These are phyloP conservation scores for Pteronotus mesoamericanus DNA, from an alignment of 2,797 vertebrate species.

Conservation along the genomic window DNA sequence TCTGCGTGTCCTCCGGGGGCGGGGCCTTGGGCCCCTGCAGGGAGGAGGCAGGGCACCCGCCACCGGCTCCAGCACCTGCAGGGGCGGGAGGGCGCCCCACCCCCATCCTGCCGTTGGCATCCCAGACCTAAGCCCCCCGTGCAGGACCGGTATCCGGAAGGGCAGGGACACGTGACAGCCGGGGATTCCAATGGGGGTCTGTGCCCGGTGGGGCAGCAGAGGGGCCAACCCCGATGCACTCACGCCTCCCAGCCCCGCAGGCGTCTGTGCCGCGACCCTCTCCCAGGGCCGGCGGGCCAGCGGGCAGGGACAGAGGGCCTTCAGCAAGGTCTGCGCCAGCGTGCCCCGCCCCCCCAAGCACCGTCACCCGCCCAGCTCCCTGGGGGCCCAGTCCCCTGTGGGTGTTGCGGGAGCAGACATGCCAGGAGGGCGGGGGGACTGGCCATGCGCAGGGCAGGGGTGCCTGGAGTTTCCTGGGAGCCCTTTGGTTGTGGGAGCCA, in stretches of 20 bases:
- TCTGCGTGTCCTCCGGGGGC: slow-evolving; percentile 64
- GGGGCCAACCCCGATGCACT: not conserved
- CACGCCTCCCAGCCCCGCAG: not conserved
- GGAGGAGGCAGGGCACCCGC: accelerated
- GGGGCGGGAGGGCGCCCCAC: accelerated
- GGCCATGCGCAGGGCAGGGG: accelerated
- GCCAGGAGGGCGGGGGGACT: too few species aligned
- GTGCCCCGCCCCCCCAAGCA: not conserved
- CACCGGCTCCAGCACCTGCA: accelerated
- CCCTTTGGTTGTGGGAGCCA: accelerated
- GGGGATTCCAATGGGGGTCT: not conserved
- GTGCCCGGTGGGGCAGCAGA: not conserved
- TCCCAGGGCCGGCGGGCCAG: not conserved
- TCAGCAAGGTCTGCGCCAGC: not conserved
- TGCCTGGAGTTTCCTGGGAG: not conserved
- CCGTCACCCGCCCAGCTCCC: not conserved
- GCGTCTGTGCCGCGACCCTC: not conserved
- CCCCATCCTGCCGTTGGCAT: accelerated
- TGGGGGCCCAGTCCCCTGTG: not conserved
- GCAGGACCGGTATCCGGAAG: not conserved
- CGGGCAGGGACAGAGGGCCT: accelerated
- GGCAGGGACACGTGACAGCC: not conserved
- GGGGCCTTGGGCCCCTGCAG: not conserved
- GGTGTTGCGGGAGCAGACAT: too few species aligned
- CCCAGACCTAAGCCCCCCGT: accelerated